Conservation (phyloP, 2,113 vertebrate species). For the Caracal caracal region DNA sequence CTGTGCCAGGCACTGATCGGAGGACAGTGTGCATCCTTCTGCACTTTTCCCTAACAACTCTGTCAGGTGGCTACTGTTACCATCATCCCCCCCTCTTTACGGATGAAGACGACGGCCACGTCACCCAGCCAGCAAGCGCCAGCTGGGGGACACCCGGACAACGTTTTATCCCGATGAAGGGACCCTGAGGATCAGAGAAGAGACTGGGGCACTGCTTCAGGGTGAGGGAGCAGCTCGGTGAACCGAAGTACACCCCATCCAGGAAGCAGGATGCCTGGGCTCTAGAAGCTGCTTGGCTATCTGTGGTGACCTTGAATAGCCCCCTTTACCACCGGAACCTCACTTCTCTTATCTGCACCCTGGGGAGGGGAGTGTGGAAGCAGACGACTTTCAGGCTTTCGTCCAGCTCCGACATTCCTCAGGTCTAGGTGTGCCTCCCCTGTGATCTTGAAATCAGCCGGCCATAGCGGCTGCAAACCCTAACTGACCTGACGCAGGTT, state of each 20-base stretch:
- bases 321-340: background rate
- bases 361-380: background rate
- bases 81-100: background rate
- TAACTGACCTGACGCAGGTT: background rate
- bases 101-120: background rate
- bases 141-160: background rate
- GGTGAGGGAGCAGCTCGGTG: background rate
- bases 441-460: background rate
- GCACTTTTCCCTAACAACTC: background rate
- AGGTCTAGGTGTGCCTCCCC: background rate
- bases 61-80: background rate
- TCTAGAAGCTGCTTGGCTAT: background rate
- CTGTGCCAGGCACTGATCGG: background rate
- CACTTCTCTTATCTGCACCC: rapidly evolving
- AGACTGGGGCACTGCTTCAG: background rate
- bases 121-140: background rate
- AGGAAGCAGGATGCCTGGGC: background rate
- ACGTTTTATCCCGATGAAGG: background rate
- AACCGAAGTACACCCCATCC: background rate
- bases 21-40: background rate
- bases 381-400: background rate
- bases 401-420: constrained; percentile 5
- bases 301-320: background rate
- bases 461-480: background rate
- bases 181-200: background rate